Conservation (phyloP, 2,797 vertebrate species). For the Denticeps clupeoides region DNA sequence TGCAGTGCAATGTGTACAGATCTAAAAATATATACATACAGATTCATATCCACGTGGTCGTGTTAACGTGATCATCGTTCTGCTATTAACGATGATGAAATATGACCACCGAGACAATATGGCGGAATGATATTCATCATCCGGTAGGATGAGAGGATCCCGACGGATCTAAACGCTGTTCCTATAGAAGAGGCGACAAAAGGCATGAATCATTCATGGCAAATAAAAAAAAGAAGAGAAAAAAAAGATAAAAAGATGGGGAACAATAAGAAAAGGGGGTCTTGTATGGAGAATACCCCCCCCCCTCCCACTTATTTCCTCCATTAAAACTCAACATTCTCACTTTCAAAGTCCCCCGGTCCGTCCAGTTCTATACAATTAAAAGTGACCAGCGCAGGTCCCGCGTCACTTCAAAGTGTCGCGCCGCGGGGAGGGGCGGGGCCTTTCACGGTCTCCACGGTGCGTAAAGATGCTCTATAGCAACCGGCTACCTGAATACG, state of each 20-base stretch:
- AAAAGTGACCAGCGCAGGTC: conserved; percentile 81
- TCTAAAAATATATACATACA: conserved; percentile 22
- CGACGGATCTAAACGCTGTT: conserved; percentile 76
- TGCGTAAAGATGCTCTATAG: conserved; percentile 89
- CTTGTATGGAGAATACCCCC: conserved; percentile 84
- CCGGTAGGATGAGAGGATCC: conserved; percentile 71
- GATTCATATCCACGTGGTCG: too few species aligned
- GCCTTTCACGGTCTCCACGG: conserved; percentile 85
- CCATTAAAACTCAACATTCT: conserved; percentile 68
- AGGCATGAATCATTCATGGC: conserved; percentile 93
- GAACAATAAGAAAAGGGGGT: conserved; percentile 81
- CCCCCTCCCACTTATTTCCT: conserved; percentile 81
- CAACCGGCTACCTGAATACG: conserved; percentile 75
- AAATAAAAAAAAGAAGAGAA: too few species aligned
- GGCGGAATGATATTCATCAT: too few species aligned
- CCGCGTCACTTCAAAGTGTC: conserved; percentile 87
- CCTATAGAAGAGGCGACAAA: conserved; percentile 79
- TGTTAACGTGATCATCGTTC: too few species aligned
- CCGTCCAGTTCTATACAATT: conserved; percentile 78
- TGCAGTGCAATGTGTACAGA: conserved; percentile 14
- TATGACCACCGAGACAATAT: too few species aligned
- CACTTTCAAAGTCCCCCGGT: conserved; percentile 72
- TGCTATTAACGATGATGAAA: too few species aligned
- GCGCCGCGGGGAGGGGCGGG: conserved; percentile 77
- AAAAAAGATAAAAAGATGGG: conserved; percentile 86